Evolutionary conservation across 1,140 invertebrate species (phyloP).

Genomic region (Drosophila athabasca): DNA sequence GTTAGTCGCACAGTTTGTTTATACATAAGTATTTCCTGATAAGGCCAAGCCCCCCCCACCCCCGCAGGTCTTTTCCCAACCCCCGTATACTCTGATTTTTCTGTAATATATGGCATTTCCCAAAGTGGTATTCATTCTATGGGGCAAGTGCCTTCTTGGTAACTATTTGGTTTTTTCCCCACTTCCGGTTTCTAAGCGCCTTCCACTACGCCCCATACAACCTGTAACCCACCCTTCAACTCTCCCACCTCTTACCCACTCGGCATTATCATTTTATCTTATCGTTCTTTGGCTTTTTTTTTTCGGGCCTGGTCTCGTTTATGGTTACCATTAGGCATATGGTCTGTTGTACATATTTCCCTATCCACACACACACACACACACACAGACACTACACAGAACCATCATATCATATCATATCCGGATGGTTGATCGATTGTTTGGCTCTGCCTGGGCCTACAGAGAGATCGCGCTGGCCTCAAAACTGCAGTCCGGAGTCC

Average conservation of each 20-base stretch:
- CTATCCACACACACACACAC: conserved; percentile 7
- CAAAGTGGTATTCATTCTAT: no score
- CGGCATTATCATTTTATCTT: conserved; percentile 57
- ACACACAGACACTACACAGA: conserved; percentile 5
- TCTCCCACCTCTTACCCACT: conserved; percentile 25
- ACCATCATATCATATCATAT: conserved; percentile 9
- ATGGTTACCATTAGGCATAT: conserved; percentile 26
- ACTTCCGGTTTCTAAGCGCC: conserved; percentile 49
- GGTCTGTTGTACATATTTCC: neutral
- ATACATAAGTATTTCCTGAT: conserved; percentile 11
- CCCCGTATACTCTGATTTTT: no score
- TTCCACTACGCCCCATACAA: neutral
- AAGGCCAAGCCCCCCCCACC: neutral
- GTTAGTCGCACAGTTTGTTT: conserved; percentile 19
- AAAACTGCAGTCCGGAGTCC: neutral
- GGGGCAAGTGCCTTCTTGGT: neutral
- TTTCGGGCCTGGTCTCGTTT: conserved; percentile 17
- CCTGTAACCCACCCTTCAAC: neutral
- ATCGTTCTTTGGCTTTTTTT: conserved; percentile 42
- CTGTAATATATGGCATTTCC: no score
- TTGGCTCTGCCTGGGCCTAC: neutral
- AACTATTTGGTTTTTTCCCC: neutral
- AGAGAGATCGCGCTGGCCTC: neutral
- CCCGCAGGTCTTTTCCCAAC: no score
- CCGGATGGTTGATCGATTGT: conserved; percentile 45